Base-by-base conservation (phyloP, 1,140 invertebrate genomes). In the Penaeus indicus region DNA sequence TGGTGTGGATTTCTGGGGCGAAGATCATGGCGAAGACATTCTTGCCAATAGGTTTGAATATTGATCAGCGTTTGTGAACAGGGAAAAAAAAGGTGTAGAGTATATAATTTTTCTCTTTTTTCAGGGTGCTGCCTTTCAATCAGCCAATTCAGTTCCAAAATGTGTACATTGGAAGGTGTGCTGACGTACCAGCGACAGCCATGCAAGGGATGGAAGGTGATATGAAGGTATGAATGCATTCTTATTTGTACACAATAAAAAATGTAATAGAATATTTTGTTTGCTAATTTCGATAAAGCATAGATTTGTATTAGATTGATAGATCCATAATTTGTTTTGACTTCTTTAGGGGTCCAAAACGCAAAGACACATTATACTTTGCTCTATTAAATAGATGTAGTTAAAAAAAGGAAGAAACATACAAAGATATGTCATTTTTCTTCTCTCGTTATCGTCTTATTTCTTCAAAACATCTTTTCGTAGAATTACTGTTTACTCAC, bases 111-210 rank as follows among this genome's bases (percentile, higher is more conserved):
- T 91, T 91, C 16, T 82, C 78, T 84, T 90, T 88, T 93, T 92
- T 1, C 90, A 95, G 95, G 90, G 91, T 96, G 19, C 82, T 96
- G 10, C 94, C 94, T 87, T 95, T 97, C 85, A 95, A 95, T 88
- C 92, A 95, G 64, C 95, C 95, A 10, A 91, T 95, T 25, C 92
- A 93, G 16, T 96, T 97, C 92, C 93, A 95, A 84, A 95, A 95
- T 87, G 96, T 95, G 11, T 94, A 95, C 85, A 96, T 97, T 83
- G 96, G 96, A 22, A 93, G 96, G 72, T 94, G 94, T 91, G 93
- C 92, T 19, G 92, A 92, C n/a, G 90, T 93, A 21, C 92, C 92
- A 84, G 92, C 93, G 85, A 91, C 91, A 60, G 89, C 89, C 10
- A 91, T 91, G 83, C 89, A 90, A 47, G 90, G 89, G 22, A 91